Evolutionary conservation across 2,888 invertebrate species (phyloP).

Genomic region (Dugesia japonica): DNA sequence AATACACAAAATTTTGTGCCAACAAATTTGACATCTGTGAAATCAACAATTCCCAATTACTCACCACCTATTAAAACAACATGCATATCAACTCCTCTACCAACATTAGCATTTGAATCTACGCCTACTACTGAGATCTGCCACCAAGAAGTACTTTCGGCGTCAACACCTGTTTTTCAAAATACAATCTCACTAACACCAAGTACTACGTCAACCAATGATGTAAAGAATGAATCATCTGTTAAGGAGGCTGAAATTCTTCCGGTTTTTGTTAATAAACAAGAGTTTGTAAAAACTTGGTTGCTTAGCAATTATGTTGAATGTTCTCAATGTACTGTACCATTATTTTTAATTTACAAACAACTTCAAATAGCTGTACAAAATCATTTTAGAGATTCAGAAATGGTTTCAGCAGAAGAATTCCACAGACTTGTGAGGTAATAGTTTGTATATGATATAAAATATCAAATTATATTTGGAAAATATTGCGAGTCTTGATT

Average conservation of each 20-base stretch:
- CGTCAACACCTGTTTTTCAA: not conserved
- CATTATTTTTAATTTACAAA: slow-evolving; percentile 11
- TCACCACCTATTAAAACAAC: not conserved
- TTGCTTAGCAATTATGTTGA: not conserved
- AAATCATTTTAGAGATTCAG: slow-evolving; percentile 10
- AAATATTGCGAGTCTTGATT: too few species aligned
- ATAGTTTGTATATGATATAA: too few species aligned
- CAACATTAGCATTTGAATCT: not conserved
- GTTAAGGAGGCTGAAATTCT: not conserved
- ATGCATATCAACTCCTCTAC: slow-evolving; percentile 1
- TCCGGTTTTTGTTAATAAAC: not conserved
- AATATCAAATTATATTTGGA: too few species aligned
- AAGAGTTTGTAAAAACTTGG: not conserved
- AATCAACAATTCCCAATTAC: not conserved
- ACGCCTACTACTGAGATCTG: not conserved
- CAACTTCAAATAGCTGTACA: not conserved
- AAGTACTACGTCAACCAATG: not conserved
- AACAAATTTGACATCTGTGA: not conserved
- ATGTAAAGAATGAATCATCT: not conserved
- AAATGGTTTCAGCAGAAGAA: slow-evolving; percentile 15
- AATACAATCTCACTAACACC: not conserved
- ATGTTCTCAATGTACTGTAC: not conserved
- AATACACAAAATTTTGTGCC: not conserved
- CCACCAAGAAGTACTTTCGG: not conserved
- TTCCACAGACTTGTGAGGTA: not conserved